Evolutionary conservation across 2,797 vertebrate species (phyloP).

Genomic region (Naso thynnoides): DNA sequence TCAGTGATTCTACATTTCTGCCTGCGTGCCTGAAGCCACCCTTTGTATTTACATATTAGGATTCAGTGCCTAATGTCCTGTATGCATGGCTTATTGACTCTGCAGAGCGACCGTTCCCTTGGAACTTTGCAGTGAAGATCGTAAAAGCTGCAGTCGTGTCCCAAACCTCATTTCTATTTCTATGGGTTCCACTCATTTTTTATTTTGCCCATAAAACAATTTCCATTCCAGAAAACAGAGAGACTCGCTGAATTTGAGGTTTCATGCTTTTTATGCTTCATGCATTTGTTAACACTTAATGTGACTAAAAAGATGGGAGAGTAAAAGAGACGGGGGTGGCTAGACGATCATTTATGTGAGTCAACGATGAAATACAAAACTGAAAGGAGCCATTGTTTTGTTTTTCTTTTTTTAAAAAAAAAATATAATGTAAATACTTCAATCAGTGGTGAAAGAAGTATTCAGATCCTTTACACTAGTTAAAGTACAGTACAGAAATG

Average conservation of each 20-base stretch:
- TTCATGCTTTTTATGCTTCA: constrained; percentile 6
- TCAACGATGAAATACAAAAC: too few relatives aligned
- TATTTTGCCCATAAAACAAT: constrained; percentile 45
- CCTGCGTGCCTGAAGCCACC: background rate
- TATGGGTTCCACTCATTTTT: constrained; percentile 35
- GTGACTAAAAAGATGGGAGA: constrained; percentile 3
- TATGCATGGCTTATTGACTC: constrained; percentile 33
- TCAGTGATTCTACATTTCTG: constrained; percentile 15
- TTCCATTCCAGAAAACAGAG: constrained; percentile 41
- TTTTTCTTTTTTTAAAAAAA: too few relatives aligned
- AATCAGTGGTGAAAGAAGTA: background rate
- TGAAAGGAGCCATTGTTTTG: too few relatives aligned
- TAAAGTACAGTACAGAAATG: background rate
- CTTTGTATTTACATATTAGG: constrained; percentile 13
- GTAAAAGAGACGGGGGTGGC: background rate
- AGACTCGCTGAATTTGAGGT: constrained; percentile 3
- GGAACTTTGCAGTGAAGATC: constrained; percentile 9
- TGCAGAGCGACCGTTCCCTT: constrained; percentile 28
- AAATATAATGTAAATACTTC: background rate
- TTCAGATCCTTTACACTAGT: background rate
- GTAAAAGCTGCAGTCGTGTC: constrained; percentile 30
- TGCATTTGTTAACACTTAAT: constrained; percentile 20
- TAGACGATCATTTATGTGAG: constrained; percentile 10
- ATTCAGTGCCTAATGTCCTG: constrained; percentile 9
- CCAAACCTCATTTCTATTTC: constrained; percentile 29